Base-by-base conservation (phyloP, 2,797 vertebrate genomes). In the Eulemur coronatus region DNA sequence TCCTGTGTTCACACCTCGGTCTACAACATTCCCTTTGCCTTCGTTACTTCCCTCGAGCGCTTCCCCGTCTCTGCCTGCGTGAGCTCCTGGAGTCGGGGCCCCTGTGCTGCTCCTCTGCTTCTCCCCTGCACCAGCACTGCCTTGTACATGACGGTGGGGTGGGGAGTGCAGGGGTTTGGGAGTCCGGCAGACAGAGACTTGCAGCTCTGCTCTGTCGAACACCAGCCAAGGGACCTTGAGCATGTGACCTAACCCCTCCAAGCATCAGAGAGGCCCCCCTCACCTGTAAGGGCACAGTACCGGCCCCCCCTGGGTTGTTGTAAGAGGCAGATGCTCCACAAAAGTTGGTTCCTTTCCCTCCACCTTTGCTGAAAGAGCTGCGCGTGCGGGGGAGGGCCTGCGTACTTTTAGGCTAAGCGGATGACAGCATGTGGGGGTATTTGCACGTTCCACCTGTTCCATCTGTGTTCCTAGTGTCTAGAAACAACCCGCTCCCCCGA, bases 91-190 rank as follows among this genome's bases (percentile, higher is more conserved):
- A 61, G 48, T 67, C 35, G 10, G 11, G 35, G 46, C 13, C 26
- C 55, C 1, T 65, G 18, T 50, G 28, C 43, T 35, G 12, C 14
- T 57, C 6, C 46, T 13, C 48, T 59, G 78, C 1, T 2, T 72
- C 22, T 30, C 41, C 15, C 1, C 4, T 33, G 41, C 24, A 26
- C 24, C 41, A 46, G 28, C 1, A 22, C 9, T 41, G 55, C 18
- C 38, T 88, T 35, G 48, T 1, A 0, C 0, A 0, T 15, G 63
- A 28, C 24, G 55, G 24, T 0, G 5, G 50, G 4, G 20, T 24
- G 50, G n/a, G 52, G 38, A 33, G 24, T 4, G 1, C 24, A 8
- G 30, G 65, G 2, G 13, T 6, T 35, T 50, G 57, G 35, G 70
- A 55, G 65, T 87, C 43, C 6, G 13, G 7, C 13, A 81, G 67